phyloP scores from a whole-genome alignment of 64 coral and sea anemone genomes.

The Stichodactyla helianthus region DNA sequence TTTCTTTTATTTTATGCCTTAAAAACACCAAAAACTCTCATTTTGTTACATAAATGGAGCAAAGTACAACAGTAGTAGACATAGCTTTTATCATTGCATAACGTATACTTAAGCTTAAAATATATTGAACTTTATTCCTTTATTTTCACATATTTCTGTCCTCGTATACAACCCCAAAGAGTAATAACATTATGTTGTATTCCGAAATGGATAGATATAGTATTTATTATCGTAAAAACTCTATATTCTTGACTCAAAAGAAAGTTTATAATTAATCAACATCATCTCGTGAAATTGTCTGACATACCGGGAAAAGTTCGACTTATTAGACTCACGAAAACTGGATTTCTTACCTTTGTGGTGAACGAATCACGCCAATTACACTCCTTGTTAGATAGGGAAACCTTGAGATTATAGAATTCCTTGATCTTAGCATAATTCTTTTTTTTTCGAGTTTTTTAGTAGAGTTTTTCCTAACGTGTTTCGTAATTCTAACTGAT shows the following conservation, averaged over 20 bases:
- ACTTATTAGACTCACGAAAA: not conserved
- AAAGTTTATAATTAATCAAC: no score
- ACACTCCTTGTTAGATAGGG: not conserved
- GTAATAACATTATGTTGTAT: not conserved
- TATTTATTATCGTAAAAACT: no score
- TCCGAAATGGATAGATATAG: no score
- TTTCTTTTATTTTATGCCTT: no score
- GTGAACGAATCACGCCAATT: not conserved
- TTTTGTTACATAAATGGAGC: no score
- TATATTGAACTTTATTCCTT: no score
- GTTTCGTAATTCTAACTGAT: not conserved
- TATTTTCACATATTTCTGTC: not conserved
- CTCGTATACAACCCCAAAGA: not conserved
- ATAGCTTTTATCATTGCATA: no score
- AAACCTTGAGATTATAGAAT: not conserved
- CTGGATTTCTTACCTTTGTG: constrained; percentile 9
- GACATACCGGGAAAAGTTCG: not conserved
- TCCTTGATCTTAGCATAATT: not conserved
- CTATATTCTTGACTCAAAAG: no score
- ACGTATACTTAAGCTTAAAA: no score
- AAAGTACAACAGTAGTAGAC: no score
- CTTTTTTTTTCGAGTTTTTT: not conserved
- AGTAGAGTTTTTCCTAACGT: not conserved
- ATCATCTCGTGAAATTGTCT: not conserved
- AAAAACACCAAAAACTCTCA: no score